phyloP scores from a whole-genome alignment of 2,797 vertebrate genomes.

The Scarus forsteni region DNA sequence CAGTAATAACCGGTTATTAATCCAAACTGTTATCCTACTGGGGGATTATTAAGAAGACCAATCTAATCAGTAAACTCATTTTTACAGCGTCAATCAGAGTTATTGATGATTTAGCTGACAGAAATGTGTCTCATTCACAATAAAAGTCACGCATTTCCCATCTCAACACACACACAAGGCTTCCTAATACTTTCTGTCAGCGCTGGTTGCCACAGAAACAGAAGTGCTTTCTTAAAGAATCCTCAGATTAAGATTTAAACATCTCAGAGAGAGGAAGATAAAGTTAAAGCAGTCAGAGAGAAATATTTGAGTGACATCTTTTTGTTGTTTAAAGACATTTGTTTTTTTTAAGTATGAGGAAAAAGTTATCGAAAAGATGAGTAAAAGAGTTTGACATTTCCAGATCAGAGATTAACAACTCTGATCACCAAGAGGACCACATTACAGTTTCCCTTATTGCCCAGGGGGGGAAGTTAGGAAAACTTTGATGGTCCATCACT shows the following conservation, averaged over 20 bases:
- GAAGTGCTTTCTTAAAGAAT: conserved; percentile 47
- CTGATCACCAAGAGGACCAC: no score
- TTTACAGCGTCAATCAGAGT: not conserved
- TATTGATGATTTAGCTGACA: not conserved
- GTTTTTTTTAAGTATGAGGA: no score
- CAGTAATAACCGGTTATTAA: not conserved
- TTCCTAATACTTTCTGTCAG: conserved; percentile 32
- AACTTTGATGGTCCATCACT: no score
- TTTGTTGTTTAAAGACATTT: no score
- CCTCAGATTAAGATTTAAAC: no score
- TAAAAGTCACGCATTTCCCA: not conserved
- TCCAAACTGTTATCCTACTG: not conserved
- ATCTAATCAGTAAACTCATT: not conserved
- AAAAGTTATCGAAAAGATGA: no score
- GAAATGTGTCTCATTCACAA: not conserved
- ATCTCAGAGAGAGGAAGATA: conserved; percentile 6
- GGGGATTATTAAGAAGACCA: not conserved
- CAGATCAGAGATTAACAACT: no score
- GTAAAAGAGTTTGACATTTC: no score
- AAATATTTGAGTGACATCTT: no score
- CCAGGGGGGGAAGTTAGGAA: no score
- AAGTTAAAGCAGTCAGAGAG: not conserved
- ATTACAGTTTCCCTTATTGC: no score
- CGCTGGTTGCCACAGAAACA: conserved; percentile 66
- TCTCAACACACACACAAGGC: conserved; percentile 1